These are phyloP conservation scores for Acleris emargana DNA, from an alignment of 2,888 invertebrate genomes.

Conservation along the genomic window DNA sequence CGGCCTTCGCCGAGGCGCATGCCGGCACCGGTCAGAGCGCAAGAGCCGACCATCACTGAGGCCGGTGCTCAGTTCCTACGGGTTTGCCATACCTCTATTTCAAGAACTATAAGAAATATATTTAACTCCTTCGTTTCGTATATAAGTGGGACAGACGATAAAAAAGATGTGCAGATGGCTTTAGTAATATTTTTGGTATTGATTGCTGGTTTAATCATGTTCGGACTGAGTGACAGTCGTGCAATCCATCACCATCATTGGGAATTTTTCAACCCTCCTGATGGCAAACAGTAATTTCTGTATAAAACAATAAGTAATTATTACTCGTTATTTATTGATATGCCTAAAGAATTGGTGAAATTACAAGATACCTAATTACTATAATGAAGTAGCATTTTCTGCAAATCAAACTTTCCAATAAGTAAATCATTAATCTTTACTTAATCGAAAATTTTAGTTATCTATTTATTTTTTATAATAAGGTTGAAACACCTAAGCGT, in stretches of 20 bases:
- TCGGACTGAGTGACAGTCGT: conserved; percentile 88
- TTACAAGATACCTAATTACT: conserved; percentile 24
- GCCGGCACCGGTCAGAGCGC: conserved; percentile 66
- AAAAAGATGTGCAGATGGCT: conserved; percentile 89
- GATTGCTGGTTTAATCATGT: conserved; percentile 89
- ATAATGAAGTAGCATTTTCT: conserved; percentile 48
- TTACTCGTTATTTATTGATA: background rate
- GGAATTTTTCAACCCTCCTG: conserved; percentile 94
- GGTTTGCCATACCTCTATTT: conserved; percentile 87
- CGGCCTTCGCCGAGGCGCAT: conserved; percentile 69
- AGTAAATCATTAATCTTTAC: conserved; percentile 30
- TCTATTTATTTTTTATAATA: conserved; percentile 3
- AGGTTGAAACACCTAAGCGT: conserved; percentile 1
- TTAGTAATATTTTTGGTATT: conserved; percentile 91
- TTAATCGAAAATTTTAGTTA: conserved; percentile 10
- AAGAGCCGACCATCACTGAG: conserved; percentile 87
- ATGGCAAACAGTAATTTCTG: conserved; percentile 71
- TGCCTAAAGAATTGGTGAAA: background rate
- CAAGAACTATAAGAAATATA: conserved; percentile 87
- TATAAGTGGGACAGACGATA: conserved; percentile 85
- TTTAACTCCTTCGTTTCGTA: conserved; percentile 86
- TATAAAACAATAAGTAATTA: too few relatives aligned
- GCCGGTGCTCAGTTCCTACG: conserved; percentile 88
- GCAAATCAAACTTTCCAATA: conserved; percentile 59
- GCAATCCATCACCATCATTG: conserved; percentile 92